phyloP scores from a whole-genome alignment of 2,888 invertebrate species.

The Notodonta ziczac region DNA sequence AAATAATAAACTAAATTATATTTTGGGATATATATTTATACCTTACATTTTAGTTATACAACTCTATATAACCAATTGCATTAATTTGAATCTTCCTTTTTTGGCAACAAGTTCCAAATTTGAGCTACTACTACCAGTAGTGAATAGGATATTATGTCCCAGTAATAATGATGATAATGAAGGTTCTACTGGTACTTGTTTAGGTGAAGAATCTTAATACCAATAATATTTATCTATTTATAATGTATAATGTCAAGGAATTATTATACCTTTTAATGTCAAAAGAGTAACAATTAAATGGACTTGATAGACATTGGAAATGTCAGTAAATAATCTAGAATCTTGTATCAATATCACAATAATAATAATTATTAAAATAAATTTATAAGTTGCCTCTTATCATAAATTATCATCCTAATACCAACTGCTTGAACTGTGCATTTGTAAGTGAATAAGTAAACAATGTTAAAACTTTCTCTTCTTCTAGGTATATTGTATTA shows the following conservation, averaged over 20 bases:
- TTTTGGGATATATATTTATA: too few relatives aligned
- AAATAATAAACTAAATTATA: too few relatives aligned
- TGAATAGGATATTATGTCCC: too few relatives aligned
- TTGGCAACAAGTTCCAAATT: too few relatives aligned
- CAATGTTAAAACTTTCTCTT: slow-evolving; percentile 52
- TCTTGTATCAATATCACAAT: not conserved
- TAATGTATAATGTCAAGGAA: not conserved
- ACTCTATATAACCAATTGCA: too few relatives aligned
- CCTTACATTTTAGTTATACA: too few relatives aligned
- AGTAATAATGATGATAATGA: too few relatives aligned
- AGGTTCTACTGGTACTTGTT: too few relatives aligned
- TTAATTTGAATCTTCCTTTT: too few relatives aligned
- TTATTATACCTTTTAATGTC: not conserved
- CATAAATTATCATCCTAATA: not conserved
- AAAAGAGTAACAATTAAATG: not conserved
- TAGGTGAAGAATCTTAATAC: not conserved
- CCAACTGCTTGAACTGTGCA: not conserved
- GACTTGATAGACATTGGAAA: not conserved
- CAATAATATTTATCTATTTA: too few relatives aligned
- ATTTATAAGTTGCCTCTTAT: not conserved
- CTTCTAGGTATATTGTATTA: slow-evolving; percentile 10
- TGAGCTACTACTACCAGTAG: too few relatives aligned
- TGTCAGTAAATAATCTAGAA: not conserved
- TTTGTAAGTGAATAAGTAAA: slow-evolving; percentile 31
- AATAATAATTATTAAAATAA: not conserved